Evolutionary conservation across 1,140 invertebrate genomes (phyloP).

Genomic region (Psix sp.): DNA sequence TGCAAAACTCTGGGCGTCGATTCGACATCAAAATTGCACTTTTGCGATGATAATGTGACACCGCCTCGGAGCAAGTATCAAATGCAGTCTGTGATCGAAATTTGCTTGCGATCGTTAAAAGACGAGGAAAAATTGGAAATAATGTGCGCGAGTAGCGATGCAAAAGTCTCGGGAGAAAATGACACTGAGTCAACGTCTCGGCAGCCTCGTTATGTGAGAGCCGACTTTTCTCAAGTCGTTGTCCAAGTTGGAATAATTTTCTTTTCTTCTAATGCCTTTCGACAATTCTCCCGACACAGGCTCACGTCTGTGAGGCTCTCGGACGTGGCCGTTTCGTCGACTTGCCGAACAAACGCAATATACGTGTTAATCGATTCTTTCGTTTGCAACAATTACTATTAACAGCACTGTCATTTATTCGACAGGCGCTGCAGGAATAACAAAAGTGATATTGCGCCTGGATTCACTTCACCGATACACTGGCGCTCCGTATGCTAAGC

Average conservation of each 20-base stretch:
- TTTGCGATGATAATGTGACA: neutral
- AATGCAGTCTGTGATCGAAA: conserved; percentile 2
- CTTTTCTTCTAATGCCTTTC: conserved; percentile 54
- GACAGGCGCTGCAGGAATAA: conserved; percentile 43
- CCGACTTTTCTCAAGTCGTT: conserved; percentile 56
- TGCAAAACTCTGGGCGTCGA: neutral
- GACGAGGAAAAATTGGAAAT: conserved; percentile 38
- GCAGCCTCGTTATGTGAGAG: conserved; percentile 57
- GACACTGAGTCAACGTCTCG: conserved; percentile 44
- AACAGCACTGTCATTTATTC: conserved; percentile 56
- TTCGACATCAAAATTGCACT: neutral
- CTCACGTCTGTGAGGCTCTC: conserved; percentile 29
- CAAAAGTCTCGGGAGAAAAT: conserved; percentile 47
- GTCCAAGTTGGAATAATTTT: conserved; percentile 55
- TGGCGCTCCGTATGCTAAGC: conserved; percentile 36
- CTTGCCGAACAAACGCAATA: conserved; percentile 42
- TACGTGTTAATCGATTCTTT: conserved; percentile 58
- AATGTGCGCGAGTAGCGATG: conserved; percentile 29
- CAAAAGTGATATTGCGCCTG: conserved; percentile 39
- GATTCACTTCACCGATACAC: conserved; percentile 39
- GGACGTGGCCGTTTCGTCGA: conserved; percentile 32
- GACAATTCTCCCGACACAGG: conserved; percentile 37
- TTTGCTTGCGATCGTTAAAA: conserved; percentile 13
- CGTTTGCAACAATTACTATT: conserved; percentile 57
- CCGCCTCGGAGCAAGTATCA: conserved; percentile 1